Percentiles rank a stretch among this genome's conserved stretches.
Conservation (phyloP, 2,113 vertebrate species). For the Fukomys damarensis region DNA sequence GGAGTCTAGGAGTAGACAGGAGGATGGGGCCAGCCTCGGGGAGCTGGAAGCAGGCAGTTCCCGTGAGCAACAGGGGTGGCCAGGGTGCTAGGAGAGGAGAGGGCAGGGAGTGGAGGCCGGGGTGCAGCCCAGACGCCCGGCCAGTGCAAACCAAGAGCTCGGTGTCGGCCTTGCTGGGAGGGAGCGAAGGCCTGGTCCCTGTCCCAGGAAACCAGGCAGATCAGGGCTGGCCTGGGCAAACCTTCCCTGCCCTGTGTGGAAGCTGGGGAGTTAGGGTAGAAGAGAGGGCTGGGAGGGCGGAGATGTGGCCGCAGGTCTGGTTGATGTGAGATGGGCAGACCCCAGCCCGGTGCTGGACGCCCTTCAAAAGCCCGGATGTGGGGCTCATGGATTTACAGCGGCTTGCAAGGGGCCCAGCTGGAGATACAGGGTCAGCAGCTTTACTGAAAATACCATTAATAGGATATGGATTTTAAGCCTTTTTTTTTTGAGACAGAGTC, state of each 20-base stretch:
- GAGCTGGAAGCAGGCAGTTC: not conserved
- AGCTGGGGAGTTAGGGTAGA: not conserved
- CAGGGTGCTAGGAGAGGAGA: not conserved
- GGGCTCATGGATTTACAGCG: accelerated
- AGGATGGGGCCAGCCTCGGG: not conserved
- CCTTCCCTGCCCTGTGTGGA: not conserved
- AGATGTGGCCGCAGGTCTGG: not conserved
- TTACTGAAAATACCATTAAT: not conserved
- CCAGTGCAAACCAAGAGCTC: not conserved
- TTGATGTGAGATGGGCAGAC: not conserved
- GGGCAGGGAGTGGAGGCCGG: not conserved
- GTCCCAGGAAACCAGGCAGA: not conserved
- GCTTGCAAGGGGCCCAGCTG: too few species aligned
- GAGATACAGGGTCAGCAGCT: not conserved
- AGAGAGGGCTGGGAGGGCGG: too few species aligned
- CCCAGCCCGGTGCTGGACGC: not conserved
- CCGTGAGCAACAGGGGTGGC: too few species aligned
- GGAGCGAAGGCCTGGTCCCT: not conserved
- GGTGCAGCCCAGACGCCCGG: not conserved
- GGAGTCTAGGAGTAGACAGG: not conserved
- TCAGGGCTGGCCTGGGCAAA: not conserved
- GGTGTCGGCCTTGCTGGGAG: not conserved
- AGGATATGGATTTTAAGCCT: not conserved
- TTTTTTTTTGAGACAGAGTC: too few species aligned
- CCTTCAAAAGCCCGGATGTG: not conserved